These are phyloP conservation scores for Ophion costatus DNA, from an alignment of 2,888 invertebrate genomes.

Conservation along the genomic window DNA sequence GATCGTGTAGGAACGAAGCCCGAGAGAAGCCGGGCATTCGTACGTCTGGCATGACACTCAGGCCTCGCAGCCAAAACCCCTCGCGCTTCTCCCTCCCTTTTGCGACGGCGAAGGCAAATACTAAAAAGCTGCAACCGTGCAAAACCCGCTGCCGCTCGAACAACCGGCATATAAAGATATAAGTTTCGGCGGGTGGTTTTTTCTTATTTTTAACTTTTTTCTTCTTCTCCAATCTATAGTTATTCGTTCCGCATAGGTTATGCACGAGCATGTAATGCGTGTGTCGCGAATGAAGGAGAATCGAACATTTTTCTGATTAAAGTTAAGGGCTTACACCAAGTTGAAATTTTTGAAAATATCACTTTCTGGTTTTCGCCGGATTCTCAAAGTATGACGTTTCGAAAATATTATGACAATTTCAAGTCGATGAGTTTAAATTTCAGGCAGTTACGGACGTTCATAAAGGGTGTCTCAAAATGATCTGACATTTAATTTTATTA, in stretches of 20 bases:
- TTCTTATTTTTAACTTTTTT: neutral
- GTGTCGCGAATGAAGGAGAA: slow-evolving; percentile 7
- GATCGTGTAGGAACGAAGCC: neutral
- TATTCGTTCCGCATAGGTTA: neutral
- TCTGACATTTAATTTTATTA: no score
- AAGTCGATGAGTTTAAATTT: no score
- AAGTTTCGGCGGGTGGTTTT: slow-evolving; percentile 15
- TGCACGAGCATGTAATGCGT: neutral
- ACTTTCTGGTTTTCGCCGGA: no score
- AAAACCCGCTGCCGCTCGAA: slow-evolving; percentile 52
- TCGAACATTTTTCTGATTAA: slow-evolving; percentile 1
- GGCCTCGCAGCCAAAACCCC: slow-evolving; percentile 44
- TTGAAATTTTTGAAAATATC: no score
- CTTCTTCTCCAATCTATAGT: slow-evolving; percentile 22
- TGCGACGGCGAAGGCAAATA: slow-evolving; percentile 58
- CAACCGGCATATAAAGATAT: slow-evolving; percentile 46
- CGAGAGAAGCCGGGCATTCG: slow-evolving; percentile 44
- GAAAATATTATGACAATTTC: no score
- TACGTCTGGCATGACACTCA: slow-evolving; percentile 56
- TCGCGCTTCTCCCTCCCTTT: slow-evolving; percentile 21
- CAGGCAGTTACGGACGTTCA: no score
- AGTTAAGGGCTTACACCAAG: no score
- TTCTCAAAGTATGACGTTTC: no score
- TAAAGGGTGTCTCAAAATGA: no score
- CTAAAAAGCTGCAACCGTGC: slow-evolving; percentile 56